Conservation (phyloP, 2,797 vertebrate species). For the Syngnathus rostellatus region DNA sequence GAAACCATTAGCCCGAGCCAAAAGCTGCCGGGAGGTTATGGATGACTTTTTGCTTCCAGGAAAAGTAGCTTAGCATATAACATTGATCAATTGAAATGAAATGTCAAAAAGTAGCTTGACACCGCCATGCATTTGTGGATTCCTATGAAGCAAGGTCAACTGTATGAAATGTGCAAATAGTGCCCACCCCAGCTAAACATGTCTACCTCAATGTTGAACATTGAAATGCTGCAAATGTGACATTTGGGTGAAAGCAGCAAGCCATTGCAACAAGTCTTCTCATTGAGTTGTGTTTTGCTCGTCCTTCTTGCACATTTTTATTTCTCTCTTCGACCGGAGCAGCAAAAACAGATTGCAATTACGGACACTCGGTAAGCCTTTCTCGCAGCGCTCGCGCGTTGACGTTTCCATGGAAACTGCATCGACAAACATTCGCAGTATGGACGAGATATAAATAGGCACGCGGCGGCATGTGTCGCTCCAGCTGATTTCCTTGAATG, state of each 20-base stretch:
- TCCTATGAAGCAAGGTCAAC: background rate
- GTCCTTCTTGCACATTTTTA: background rate
- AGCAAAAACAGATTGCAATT: background rate
- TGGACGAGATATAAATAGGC: background rate
- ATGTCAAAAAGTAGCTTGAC: conserved; percentile 1
- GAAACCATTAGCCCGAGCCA: background rate
- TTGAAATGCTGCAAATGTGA: background rate
- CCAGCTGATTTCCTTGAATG: background rate
- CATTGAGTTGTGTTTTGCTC: no score
- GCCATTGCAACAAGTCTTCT: no score
- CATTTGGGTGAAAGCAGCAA: no score
- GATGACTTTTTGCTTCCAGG: background rate
- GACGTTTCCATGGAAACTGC: background rate
- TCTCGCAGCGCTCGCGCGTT: background rate
- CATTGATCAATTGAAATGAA: conserved; percentile 3
- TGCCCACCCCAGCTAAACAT: background rate
- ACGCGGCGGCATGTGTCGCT: background rate
- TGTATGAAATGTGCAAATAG: background rate
- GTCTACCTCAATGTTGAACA: background rate
- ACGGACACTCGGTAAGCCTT: background rate
- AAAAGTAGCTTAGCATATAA: conserved; percentile 1
- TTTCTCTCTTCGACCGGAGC: background rate
- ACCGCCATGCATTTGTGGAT: background rate
- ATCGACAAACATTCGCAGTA: background rate
- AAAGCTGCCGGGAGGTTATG: conserved; percentile 2